A percentile compares a stretch with the other conserved stretches of the same genome.
These are phyloP conservation scores for Silurus aristotelis DNA, from an alignment of 2,797 vertebrate genomes.

Conservation along the genomic window DNA sequence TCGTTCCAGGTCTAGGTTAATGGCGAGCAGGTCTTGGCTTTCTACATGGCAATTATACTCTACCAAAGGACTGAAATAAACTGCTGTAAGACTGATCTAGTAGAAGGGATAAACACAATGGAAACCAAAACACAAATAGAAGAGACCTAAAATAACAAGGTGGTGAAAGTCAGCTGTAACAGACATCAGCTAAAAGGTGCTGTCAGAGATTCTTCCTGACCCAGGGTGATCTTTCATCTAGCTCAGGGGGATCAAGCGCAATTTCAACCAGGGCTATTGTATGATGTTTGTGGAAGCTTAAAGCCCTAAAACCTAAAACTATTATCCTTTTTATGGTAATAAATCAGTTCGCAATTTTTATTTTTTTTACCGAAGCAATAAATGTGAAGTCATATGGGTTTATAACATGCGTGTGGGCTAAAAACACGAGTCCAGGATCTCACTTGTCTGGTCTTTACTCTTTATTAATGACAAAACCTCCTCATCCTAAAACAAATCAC, in stretches of 20 bases:
- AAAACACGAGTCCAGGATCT: not conserved
- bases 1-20: not conserved
- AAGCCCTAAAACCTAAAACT: not conserved
- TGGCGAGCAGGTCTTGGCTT: not conserved
- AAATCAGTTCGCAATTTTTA: not conserved
- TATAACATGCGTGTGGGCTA: not conserved
- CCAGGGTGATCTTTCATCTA: not conserved
- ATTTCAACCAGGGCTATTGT: not conserved
- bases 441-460: not conserved
- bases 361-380: not conserved
- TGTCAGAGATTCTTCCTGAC: slow-evolving; percentile 9
- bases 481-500: not conserved
- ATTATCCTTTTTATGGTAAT: not conserved
- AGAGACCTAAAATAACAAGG: not conserved
- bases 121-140: not conserved
- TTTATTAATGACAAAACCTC: not conserved
- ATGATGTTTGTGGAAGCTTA: not conserved
- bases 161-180: not conserved
- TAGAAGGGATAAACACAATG: not conserved
- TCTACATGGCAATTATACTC: not conserved
- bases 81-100: too few relatives aligned
- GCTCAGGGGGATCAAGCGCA: not conserved
- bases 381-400: not conserved
- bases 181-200: not conserved
- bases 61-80: too few relatives aligned